Percentiles rank a stretch among this genome's conserved stretches.
Evolutionary conservation across 2,888 invertebrate genomes (phyloP).

Genomic region (Lymantria dispar): DNA sequence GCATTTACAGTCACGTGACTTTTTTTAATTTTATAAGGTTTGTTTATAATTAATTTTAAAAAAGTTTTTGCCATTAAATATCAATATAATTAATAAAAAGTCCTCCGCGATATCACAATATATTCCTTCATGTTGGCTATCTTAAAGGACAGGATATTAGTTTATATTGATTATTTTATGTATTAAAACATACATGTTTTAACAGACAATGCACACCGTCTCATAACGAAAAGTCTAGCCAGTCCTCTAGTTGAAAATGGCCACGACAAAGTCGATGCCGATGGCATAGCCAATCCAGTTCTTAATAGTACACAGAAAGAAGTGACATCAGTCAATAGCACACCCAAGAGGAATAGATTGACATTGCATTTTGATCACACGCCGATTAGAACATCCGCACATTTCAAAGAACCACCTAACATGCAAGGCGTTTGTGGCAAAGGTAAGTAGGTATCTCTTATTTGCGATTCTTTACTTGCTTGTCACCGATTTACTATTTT

Average conservation of each 20-base stretch:
- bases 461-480: background rate
- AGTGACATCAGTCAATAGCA: constrained; percentile 62
- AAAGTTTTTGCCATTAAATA: too few relatives aligned
- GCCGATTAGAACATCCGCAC: constrained; percentile 86
- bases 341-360: constrained; percentile 84
- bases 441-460: constrained; percentile 46
- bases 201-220: constrained; percentile 90
- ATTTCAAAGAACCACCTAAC: constrained; percentile 87
- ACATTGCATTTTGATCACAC: constrained; percentile 89
- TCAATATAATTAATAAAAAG: too few relatives aligned
- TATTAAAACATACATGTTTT: background rate
- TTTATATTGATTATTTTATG: too few relatives aligned
- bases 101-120: too few relatives aligned
- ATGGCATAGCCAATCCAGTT: constrained; percentile 40
- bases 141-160: too few relatives aligned
- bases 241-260: constrained; percentile 65
- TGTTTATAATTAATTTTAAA: too few relatives aligned
- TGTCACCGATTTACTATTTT: too few relatives aligned
- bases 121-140: too few relatives aligned
- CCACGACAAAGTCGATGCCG: constrained; percentile 62
- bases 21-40: too few relatives aligned
- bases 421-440: constrained; percentile 62
- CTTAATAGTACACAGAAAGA: constrained; percentile 50
- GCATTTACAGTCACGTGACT: too few relatives aligned
- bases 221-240: constrained; percentile 65